Evolutionary conservation across 2,888 invertebrate species (phyloP).

Genomic region (Balanococcus diminutus): DNA sequence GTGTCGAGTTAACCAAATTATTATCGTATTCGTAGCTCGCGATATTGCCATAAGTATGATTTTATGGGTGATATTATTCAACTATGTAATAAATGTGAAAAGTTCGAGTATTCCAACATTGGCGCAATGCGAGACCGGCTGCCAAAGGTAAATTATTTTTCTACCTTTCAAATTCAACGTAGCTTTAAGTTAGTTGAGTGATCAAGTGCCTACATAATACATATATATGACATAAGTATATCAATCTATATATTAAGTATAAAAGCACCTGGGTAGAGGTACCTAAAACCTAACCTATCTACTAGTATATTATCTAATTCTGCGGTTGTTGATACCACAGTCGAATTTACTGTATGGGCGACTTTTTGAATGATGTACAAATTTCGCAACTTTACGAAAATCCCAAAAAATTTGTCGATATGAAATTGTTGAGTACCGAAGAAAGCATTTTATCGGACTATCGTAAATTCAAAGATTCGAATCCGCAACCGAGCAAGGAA

Average conservation of each 20-base stretch:
- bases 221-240: no score
- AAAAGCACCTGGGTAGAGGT: no score
- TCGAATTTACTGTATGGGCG: conserved; percentile 76
- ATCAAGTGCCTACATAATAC: no score
- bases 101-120: neutral
- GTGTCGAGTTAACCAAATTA: neutral
- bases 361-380: conserved; percentile 75
- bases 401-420: conserved; percentile 84
- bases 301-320: no score
- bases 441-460: conserved; percentile 56
- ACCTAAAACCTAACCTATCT: no score
- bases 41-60: neutral
- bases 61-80: neutral
- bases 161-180: neutral
- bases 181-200: no score
- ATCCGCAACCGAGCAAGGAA: conserved; percentile 50
- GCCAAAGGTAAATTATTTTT: neutral
- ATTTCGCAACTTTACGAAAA: conserved; percentile 71
- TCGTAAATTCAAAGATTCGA: conserved; percentile 51
- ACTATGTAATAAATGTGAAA: neutral
- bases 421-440: conserved; percentile 65
- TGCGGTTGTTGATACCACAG: conserved; percentile 60
- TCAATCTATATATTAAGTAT: no score
- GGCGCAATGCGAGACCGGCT: neutral
- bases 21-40: neutral